Percentiles rank a stretch among this genome's conserved stretches.
Evolutionary conservation across 2,113 vertebrate genomes (phyloP).

Genomic region (Gorsachius goisagi): DNA sequence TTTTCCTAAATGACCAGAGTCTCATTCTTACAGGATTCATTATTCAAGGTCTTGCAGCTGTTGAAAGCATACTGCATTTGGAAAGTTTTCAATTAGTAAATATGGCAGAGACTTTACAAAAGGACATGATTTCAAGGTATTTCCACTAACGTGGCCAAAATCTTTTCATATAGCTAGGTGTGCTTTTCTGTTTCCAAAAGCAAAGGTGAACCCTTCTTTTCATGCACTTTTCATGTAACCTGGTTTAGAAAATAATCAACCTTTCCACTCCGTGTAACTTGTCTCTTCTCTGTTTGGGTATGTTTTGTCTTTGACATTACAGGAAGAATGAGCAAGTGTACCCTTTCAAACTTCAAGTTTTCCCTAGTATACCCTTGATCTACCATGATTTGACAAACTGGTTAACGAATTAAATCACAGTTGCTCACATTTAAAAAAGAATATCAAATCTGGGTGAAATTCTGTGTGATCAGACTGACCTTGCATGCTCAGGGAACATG

Average conservation of each 20-base stretch:
- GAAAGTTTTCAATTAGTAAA: not conserved
- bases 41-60: not conserved
- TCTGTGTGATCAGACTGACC: not conserved
- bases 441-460: not conserved
- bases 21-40: not conserved
- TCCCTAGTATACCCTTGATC: not conserved
- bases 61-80: not conserved
- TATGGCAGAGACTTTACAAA: not conserved
- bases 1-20: not conserved
- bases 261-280: not conserved
- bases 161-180: not conserved
- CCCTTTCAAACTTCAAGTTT: not conserved
- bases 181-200: not conserved
- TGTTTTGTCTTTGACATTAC: not conserved
- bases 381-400: not conserved
- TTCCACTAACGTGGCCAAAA: not conserved
- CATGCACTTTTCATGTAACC: not conserved
- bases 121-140: not conserved
- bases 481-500: not conserved
- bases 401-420: not conserved
- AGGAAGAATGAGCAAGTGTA: not conserved
- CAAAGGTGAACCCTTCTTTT: not conserved
- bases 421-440: not conserved
- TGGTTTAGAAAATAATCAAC: not conserved
- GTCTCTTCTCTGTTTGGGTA: not conserved